Evolutionary conservation across 2,888 invertebrate species (phyloP), one percentile per base, ranked within the genome.

Genomic region (Lithophane leautieri): DNA sequence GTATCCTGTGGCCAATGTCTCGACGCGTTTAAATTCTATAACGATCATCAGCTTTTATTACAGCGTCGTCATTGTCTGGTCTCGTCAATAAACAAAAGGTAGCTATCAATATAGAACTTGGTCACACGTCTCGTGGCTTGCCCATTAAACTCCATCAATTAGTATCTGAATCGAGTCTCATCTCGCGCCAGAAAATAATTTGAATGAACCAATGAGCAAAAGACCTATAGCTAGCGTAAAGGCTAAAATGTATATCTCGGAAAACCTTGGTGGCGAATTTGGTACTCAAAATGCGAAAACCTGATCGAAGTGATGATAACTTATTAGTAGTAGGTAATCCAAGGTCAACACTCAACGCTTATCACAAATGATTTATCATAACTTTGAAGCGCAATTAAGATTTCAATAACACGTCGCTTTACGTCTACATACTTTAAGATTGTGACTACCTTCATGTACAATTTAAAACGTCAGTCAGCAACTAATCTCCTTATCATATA

Each of bases 11-110:
- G 70, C 4, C 40, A 73, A 73, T 58, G 58, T 50, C 52, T 58
- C 11, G 47, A 52, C 63, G 68, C 65, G 47, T 65, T 75, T 65
- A 70, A 58, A 79, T 69, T 75, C 77, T 71, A 73, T 67, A 69
- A 72, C 65, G 54, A 65, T 65, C 78, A 63, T 79, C 61, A 47
- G 65, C 72, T 82, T 73, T 80, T 80, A 86, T 82, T 74, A 54
- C 76, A 50, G 42, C 60, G 62, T 66, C 75, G 77, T 81, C 79
- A 83, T 87, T 81, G 85, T 81, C 75, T 68, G 62, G 67, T 61
- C 47, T 70, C 73, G 70, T 82, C 60, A 66, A 73, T 73, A 82
- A 71, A 75, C 82, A 85, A 80, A 82, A 50, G 66, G 52, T 47
- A n/a, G 47, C 58, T 69, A 69, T 85, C 74, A 19, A 34, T 85